These are phyloP conservation scores for Telenomus remus DNA, from an alignment of 1,140 invertebrate genomes.

Conservation along the genomic window DNA sequence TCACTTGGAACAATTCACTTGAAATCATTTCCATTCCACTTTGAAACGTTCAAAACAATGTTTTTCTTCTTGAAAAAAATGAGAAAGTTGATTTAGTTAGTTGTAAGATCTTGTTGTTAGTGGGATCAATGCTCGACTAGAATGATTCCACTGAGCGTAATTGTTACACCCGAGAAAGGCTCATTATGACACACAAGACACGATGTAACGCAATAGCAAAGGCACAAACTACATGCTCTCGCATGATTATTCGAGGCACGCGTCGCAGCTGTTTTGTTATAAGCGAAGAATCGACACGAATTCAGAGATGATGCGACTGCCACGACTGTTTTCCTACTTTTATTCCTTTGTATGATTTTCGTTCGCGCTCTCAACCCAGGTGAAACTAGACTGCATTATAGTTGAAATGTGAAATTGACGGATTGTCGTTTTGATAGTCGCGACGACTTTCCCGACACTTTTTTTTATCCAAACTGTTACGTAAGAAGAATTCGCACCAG, in stretches of 20 bases:
- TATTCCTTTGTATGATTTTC: conserved; percentile 16
- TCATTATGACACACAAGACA: conserved; percentile 40
- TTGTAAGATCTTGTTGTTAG: no score
- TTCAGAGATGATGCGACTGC: conserved; percentile 13
- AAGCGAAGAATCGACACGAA: conserved; percentile 6
- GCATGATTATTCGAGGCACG: conserved; percentile 41
- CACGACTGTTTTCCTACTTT: conserved; percentile 13
- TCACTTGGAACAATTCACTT: no score
- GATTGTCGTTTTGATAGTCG: conserved; percentile 24
- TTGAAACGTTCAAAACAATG: no score
- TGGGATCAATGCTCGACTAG: background rate
- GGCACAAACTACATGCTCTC: conserved; percentile 19
- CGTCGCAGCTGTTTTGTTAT: conserved; percentile 16
- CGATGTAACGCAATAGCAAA: conserved; percentile 31
- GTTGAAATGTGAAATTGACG: conserved; percentile 44
- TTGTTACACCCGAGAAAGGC: conserved; percentile 32
- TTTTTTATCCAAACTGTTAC: conserved; percentile 21
- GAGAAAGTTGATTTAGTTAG: no score
- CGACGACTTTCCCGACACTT: conserved; percentile 29
- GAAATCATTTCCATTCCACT: no score
- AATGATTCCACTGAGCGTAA: conserved; percentile 1
- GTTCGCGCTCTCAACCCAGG: conserved; percentile 24
- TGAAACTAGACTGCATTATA: conserved; percentile 46
- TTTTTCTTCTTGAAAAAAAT: no score
- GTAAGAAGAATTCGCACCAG: conserved; percentile 13